Conservation (phyloP, 1,140 invertebrate species). For the Agrilus planipennis region DNA sequence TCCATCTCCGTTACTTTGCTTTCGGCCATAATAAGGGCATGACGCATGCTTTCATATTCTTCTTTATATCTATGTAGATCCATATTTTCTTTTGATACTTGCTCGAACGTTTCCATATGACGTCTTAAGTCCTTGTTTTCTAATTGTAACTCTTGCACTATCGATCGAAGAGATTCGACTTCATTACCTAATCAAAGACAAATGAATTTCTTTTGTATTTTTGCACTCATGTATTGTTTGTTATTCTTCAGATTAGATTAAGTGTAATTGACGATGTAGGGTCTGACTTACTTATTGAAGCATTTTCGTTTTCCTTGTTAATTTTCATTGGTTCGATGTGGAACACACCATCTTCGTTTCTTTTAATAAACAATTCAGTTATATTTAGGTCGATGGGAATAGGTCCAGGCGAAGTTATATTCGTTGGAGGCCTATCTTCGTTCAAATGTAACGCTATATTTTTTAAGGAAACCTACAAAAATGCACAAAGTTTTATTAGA, state of each 20-base stretch:
- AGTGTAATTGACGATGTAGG: no score
- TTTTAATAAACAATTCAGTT: slow-evolving; percentile 50
- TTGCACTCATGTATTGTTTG: no score
- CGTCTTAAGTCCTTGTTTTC: slow-evolving; percentile 54
- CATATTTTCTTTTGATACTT: slow-evolving; percentile 50
- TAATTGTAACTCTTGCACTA: slow-evolving; percentile 40
- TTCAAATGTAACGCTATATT: slow-evolving; percentile 55
- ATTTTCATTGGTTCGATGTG: slow-evolving; percentile 46
- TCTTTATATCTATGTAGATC: slow-evolving; percentile 45
- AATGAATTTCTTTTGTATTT: background rate
- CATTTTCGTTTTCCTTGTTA: background rate
- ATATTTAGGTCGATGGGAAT: slow-evolving; percentile 68
- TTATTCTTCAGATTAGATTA: no score
- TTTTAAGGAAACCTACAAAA: slow-evolving; percentile 51
- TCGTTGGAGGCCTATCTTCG: slow-evolving; percentile 69
- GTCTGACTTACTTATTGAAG: background rate
- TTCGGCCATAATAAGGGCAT: slow-evolving; percentile 50
- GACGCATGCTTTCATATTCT: slow-evolving; percentile 46
- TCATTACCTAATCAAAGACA: background rate
- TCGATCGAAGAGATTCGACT: slow-evolving; percentile 34
- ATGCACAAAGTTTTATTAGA: slow-evolving; percentile 27
- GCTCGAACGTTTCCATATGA: slow-evolving; percentile 45
- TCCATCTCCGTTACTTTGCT: slow-evolving; percentile 55
- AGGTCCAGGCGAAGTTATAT: slow-evolving; percentile 70
- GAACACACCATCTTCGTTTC: slow-evolving; percentile 58